Evolutionary conservation across 2,888 invertebrate species (phyloP).

Genomic region (Perizoma flavofasciatum): DNA sequence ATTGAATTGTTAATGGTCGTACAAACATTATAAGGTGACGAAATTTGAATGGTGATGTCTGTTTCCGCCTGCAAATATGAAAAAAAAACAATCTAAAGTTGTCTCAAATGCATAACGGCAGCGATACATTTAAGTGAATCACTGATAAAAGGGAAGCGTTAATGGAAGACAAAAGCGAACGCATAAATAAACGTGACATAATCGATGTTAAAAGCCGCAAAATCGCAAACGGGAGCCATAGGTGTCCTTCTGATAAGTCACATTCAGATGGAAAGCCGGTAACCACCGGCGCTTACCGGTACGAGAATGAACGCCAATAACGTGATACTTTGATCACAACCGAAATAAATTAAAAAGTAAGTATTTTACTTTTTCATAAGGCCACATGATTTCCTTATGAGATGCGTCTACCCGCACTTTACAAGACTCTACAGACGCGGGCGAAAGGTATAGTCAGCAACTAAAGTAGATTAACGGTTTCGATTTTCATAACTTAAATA

Average conservation of each 20-base stretch:
- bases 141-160: slow-evolving; percentile 65
- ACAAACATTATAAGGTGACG: slow-evolving; percentile 73
- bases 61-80: slow-evolving; percentile 57
- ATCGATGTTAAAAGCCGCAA: slow-evolving; percentile 64
- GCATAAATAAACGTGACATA: slow-evolving; percentile 79
- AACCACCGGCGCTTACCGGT: neutral
- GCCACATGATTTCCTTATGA: too few species aligned
- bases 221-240: slow-evolving; percentile 50
- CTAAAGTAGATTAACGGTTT: too few species aligned
- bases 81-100: slow-evolving; percentile 46
- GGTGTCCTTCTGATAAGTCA: slow-evolving; percentile 38
- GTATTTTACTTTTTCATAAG: too few species aligned
- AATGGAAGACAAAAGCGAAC: slow-evolving; percentile 79
- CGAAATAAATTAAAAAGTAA: too few species aligned
- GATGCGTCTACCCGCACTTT: too few species aligned
- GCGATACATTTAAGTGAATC: slow-evolving; percentile 68
- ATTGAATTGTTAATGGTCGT: slow-evolving; percentile 79
- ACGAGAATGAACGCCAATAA: neutral
- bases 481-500: too few species aligned
- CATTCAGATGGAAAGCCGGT: slow-evolving; percentile 13
- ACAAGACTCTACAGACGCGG: too few species aligned
- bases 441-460: too few species aligned
- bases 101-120: slow-evolving; percentile 51
- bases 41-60: slow-evolving; percentile 66
- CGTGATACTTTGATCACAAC: too few species aligned